phyloP scores from a whole-genome alignment of 2,113 vertebrate genomes.

The Lycocorax pyrrhopterus region DNA sequence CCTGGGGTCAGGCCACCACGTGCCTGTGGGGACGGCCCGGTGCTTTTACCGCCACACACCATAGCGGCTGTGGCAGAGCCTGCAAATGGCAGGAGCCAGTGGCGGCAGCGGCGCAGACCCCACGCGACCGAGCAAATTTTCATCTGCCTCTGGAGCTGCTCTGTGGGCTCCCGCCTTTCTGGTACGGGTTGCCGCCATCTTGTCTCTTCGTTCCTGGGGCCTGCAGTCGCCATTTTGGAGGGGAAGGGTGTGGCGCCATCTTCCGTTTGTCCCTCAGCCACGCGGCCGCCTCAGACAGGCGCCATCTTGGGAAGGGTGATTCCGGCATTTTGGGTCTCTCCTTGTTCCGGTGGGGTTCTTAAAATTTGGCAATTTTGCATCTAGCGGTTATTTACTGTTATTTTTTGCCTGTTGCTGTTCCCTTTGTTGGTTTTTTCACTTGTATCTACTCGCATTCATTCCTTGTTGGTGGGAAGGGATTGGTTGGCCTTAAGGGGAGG shows the following conservation, averaged over 20 bases:
- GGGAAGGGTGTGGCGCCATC: neutral
- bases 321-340: neutral
- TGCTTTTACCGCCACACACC: neutral
- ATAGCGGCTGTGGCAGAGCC: rapidly evolving
- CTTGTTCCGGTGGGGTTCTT: rapidly evolving
- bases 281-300: rapidly evolving
- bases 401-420: neutral
- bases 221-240: rapidly evolving
- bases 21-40: rapidly evolving
- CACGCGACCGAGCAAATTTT: rapidly evolving
- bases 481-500: too few species aligned
- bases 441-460: neutral
- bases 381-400: neutral
- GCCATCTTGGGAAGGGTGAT: neutral
- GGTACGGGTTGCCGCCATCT: rapidly evolving
- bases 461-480: neutral
- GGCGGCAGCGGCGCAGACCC: rapidly evolving
- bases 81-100: rapidly evolving
- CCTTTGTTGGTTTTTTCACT: neutral
- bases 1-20: rapidly evolving
- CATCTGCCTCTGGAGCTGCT: neutral
- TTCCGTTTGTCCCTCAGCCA: neutral
- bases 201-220: too few species aligned
- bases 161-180: neutral
- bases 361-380: neutral